These are phyloP conservation scores for Elaphurus davidianus DNA, from an alignment of 2,113 vertebrate genomes.

Conservation along the genomic window DNA sequence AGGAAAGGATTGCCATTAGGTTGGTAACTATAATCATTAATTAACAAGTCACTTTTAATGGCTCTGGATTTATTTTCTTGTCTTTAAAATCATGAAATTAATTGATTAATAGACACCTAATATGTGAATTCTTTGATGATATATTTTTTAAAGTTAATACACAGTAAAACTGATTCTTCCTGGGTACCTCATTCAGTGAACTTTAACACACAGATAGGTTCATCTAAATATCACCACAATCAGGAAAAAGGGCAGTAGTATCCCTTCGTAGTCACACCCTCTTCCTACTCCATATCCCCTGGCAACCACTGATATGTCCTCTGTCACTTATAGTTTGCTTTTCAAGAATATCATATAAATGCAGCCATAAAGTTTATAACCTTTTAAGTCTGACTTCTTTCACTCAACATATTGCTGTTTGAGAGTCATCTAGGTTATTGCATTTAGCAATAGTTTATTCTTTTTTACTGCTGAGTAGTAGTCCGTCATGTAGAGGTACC, in stretches of 20 bases:
- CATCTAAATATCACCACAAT: background rate
- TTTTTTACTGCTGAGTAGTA: background rate
- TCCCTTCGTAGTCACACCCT: background rate
- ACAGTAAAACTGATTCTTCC: background rate
- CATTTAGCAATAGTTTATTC: background rate
- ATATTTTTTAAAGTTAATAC: background rate
- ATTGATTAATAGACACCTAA: background rate
- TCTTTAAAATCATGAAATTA: background rate
- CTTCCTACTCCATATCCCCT: background rate
- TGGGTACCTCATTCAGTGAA: background rate
- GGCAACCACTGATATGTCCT: background rate
- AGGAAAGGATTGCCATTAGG: background rate
- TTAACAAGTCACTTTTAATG: background rate
- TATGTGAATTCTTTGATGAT: background rate
- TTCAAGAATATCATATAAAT: background rate
- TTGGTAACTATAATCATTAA: background rate
- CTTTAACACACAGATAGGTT: background rate
- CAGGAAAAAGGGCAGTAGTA: background rate
- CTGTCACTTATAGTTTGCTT: background rate
- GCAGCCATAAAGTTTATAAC: background rate
- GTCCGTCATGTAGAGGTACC: background rate
- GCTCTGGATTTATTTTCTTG: background rate
- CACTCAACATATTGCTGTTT: background rate
- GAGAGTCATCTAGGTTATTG: background rate
- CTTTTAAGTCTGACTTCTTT: background rate